Percentiles rank a stretch among this genome's conserved stretches.
phyloP scores from a whole-genome alignment of 2,888 invertebrate genomes.

The Cylindroiulus punctatus region DNA sequence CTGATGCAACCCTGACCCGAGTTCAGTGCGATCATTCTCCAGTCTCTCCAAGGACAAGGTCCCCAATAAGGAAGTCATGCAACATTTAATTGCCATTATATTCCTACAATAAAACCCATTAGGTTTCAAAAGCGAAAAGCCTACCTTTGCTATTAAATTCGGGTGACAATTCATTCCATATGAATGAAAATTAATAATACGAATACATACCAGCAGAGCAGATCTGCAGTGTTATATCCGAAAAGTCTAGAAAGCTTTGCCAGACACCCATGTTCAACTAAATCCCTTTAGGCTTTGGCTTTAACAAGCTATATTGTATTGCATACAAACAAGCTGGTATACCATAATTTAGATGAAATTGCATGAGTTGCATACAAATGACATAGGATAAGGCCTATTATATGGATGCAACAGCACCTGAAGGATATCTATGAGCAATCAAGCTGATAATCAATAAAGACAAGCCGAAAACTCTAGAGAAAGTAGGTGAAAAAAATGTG shows the following conservation, averaged over 20 bases:
- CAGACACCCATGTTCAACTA: neutral
- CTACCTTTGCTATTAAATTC: neutral
- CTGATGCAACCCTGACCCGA: neutral
- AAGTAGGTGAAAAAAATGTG: too few species aligned
- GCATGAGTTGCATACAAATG: neutral
- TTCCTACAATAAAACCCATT: neutral
- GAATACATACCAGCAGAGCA: neutral
- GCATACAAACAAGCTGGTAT: neutral
- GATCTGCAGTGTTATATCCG: neutral
- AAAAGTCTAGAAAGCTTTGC: neutral
- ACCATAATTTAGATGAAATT: neutral
- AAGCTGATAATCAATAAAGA: neutral
- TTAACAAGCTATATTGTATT: neutral
- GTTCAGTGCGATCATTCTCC: slow-evolving; percentile 10
- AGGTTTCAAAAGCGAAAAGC: neutral
- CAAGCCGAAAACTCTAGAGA: neutral
- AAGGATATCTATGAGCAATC: neutral
- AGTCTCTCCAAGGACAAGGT: neutral
- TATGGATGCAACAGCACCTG: neutral
- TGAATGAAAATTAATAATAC: neutral
- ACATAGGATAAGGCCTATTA: neutral
- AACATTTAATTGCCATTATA: neutral
- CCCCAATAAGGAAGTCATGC: slow-evolving; percentile 18
- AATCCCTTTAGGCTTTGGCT: neutral
- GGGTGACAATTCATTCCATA: neutral